Evolutionary conservation across 2,888 invertebrate genomes (phyloP).

Genomic region (Andrena fulva): DNA sequence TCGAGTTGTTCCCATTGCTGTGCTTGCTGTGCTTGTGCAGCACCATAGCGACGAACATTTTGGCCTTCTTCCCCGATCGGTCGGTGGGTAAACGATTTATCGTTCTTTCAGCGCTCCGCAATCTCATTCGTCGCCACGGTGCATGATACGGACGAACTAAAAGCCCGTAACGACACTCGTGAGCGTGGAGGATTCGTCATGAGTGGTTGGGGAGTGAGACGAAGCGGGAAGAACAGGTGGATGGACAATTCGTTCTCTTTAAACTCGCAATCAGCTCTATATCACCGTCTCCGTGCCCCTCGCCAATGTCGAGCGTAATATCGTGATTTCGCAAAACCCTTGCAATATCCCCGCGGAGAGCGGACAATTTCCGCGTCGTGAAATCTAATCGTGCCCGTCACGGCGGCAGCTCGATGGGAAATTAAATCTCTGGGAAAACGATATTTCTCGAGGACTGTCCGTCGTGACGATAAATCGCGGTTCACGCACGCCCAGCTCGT

Average conservation of each 20-base stretch:
- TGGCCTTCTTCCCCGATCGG: slow-evolving; percentile 52
- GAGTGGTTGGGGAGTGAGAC: background rate
- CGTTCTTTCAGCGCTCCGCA: slow-evolving; percentile 45
- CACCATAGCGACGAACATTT: slow-evolving; percentile 84
- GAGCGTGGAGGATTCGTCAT: slow-evolving; percentile 23
- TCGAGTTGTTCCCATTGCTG: slow-evolving; percentile 75
- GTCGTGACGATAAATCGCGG: slow-evolving; percentile 40
- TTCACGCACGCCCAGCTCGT: slow-evolving; percentile 41
- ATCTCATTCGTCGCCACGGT: slow-evolving; percentile 60
- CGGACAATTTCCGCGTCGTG: background rate
- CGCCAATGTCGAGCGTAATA: background rate
- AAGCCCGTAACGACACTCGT: slow-evolving; percentile 32
- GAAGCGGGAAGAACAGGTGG: slow-evolving; percentile 45
- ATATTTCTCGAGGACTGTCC: slow-evolving; percentile 7
- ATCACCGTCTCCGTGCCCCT: background rate
- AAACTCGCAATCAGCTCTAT: background rate
- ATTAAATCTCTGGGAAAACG: slow-evolving; percentile 42
- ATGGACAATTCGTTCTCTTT: slow-evolving; percentile 36
- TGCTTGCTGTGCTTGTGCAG: slow-evolving; percentile 82
- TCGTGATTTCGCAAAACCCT: background rate
- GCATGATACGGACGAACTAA: slow-evolving; percentile 58
- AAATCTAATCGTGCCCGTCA: slow-evolving; percentile 19
- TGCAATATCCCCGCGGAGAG: background rate
- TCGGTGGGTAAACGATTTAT: slow-evolving; percentile 49
- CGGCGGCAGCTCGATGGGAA: slow-evolving; percentile 25